Evolutionary conservation across 2,113 vertebrate genomes (phyloP), one percentile per base, ranked within the genome.

Genomic region (Ptyas mucosa): DNA sequence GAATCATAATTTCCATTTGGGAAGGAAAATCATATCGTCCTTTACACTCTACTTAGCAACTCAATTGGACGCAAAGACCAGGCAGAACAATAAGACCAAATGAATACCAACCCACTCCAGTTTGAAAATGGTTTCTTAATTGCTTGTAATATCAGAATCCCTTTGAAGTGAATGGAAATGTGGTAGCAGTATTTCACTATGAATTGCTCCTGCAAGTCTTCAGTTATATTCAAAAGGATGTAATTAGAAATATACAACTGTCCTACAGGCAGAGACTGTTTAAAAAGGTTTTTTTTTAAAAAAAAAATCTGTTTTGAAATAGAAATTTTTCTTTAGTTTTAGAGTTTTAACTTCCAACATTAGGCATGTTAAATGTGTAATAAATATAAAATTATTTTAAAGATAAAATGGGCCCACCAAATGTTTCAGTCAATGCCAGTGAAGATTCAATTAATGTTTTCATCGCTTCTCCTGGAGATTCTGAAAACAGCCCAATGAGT

Each of bases 381-480:
- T 92, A 8, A 39, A 88, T 89, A 46, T 92, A 49, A 55, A 34
- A 89, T 92, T 81, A 14, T 92, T 81, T 90, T 95, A 34, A 89
- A 98, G 98, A 57, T 91, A 3, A 14, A 87, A 69, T 97, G 3
- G 92, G 85, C 53, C 95, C 97, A 85, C 98, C 97, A 10, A 58
- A 0, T 51, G 0, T 98, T 0, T 93, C 55, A 8, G 0, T 98
- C 93, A 97, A 94, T 61, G 0, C 97, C 81, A 24, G 49, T 20
- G 87, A 86, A 1, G 23, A 93, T 15, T 87, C 96, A 0, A 92
- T 98, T 15, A 94, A 64, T 6, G 49, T 98, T 93, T n/a, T 69
- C 4, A 92, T 98, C 14, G 14, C 15, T 46, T 21, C 93, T 92
- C 95, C 94, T 0, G 89, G 93, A 93, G 92, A 89, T 15, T 1